Evolutionary conservation across 2,797 vertebrate species (phyloP), one percentile per base, ranked within the genome.

Genomic region (Tokudaia muenninki): DNA sequence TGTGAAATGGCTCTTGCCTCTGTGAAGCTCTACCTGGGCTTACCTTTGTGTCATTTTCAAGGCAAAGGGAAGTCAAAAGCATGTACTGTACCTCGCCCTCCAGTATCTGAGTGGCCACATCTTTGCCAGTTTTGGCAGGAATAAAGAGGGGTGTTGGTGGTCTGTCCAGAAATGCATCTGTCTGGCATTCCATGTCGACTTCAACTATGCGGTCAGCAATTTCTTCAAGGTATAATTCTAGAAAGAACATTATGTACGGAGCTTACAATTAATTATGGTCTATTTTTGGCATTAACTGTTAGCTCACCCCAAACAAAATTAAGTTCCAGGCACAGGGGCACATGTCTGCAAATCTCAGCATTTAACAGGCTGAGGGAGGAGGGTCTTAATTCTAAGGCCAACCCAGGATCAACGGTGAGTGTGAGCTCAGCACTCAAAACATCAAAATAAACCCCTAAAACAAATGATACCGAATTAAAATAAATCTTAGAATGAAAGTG

Each of bases 171-270:
- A 99, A 99, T 0, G 98, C 98, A 95, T 99, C 99, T 44, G 99
- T 99, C 98, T 99, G 99, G 98, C 99, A 99, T 95, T 99, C 99
- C 77, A 96, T 97, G 78, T 99, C 99, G 87, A 97, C 96, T 59
- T 99, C 98, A 97, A 98, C 97, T 93, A 99, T 31, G 1, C 96
- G 95, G 79, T 99, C 99, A 96, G 98, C 98, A 98, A 99, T 98
- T 97, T 99, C 99, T 98, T 99, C 99, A 61, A 99, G 99, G 97
- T 99, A 99, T 79, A 99, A 97, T 72, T 99, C 99, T 99, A 97
- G 97, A 98, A 98, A 98, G 24, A 88, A 98, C 93, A 97, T 34
- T 63, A 96, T 10, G 98, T 37, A 90, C 1, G 82, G 0, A 92
- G 65, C 89, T 80, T 86, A 70, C 19, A 65, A 87, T 84, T 70